phyloP scores from a whole-genome alignment of 2,797 vertebrate genomes.

The Choloepus didactylus region DNA sequence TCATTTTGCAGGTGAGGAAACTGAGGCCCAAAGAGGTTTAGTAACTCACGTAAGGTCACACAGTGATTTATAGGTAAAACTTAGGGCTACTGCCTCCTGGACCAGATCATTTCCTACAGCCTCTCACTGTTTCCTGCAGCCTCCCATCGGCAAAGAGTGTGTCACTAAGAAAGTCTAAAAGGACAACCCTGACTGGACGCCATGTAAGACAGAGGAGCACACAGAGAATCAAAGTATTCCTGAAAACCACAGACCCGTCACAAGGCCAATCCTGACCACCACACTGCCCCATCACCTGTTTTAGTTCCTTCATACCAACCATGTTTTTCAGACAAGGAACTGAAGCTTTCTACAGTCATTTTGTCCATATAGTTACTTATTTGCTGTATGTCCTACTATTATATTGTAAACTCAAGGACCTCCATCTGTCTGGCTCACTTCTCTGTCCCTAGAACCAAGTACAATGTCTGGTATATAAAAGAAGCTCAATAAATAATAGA shows the following conservation, averaged over 20 bases:
- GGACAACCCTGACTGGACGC: background rate
- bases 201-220: background rate
- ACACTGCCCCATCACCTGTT: background rate
- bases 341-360: slow-evolving; percentile 55
- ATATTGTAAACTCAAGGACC: background rate
- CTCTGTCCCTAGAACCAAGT: background rate
- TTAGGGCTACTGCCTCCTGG: slow-evolving; percentile 19
- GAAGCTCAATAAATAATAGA: background rate
- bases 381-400: slow-evolving; percentile 31
- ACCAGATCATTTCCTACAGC: background rate
- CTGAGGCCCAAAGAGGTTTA: slow-evolving; percentile 6
- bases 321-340: slow-evolving; percentile 68
- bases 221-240: slow-evolving; percentile 29
- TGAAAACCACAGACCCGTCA: slow-evolving; percentile 28
- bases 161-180: slow-evolving; percentile 27
- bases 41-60: slow-evolving; percentile 26
- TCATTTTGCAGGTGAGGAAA: slow-evolving; percentile 54
- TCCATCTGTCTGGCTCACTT: background rate
- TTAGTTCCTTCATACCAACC: slow-evolving; percentile 63
- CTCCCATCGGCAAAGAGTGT: background rate
- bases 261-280: background rate
- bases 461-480: background rate
- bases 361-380: slow-evolving; percentile 9
- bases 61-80: background rate
- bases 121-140: background rate